Base-by-base conservation (phyloP, 2,797 vertebrate genomes). In the Lepilemur septentrionalis region DNA sequence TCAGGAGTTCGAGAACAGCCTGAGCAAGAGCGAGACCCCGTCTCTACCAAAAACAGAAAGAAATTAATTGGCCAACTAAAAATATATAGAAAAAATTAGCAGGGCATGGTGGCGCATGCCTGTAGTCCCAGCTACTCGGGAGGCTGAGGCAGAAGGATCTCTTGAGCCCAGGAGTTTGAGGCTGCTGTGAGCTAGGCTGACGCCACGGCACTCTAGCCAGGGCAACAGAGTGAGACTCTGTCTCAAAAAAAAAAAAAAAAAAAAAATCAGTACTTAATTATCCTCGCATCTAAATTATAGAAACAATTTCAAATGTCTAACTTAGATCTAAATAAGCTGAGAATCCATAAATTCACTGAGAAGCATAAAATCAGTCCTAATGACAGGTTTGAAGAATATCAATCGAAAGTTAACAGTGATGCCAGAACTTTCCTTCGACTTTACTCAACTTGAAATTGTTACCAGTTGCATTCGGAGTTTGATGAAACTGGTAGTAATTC, bases 401-500 rank as follows among this genome's bases (percentile, higher is more conserved):
- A 7, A 78, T 0, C n/a, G 43, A 35, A 69, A 83, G 43, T 61
- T 43, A 55, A 48, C n/a, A 55, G 48, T 1, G 52, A 91, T 11
- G 41, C 41, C 85, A 46, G 30, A 70, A 52, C 38, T 46, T 78
- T 65, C 38, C 57, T 41, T 32, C 2, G 2, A 67, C 76, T 72
- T 65, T 7, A 41, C 72, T 30, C 22, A 30, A 59, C 46, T 81
- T 28, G 9, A 83, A 88, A 88, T 82, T 15, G 63, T 11, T 9
- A 76, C 83, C 91, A 89, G 93, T 30, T 84, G 89, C 87, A 32
- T 48, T 76, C 28, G 25, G 95, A 96, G 86, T 90, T 67, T 80
- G 28, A 73, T 30, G 83, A 93, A 95, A 70, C 88, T 6, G 91
- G 79, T 0, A 28, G 82, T 0, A 15, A 94, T 89, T 78, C 89